Conservation (phyloP, 2,888 invertebrate genomes). For the Argynnis bischoffii region DNA sequence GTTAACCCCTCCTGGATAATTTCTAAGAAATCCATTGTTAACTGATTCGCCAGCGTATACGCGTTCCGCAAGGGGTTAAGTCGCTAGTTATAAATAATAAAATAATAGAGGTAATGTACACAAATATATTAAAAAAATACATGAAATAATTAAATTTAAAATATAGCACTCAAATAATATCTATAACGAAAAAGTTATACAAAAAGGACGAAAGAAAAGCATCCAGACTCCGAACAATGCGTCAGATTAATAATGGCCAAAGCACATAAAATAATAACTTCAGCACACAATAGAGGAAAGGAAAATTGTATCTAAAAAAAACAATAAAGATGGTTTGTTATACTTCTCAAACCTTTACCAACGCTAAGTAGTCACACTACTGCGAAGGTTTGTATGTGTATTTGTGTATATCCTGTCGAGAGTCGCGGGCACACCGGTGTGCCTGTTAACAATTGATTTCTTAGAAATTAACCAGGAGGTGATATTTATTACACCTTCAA, state of each 20-base stretch:
- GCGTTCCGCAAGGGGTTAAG: too few relatives aligned
- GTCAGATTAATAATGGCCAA: constrained; percentile 26
- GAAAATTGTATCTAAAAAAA: constrained; percentile 18
- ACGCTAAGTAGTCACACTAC: too few relatives aligned
- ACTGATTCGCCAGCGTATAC: too few relatives aligned
- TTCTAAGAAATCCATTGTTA: too few relatives aligned
- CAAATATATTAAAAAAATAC: neutral
- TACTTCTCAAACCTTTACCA: neutral
- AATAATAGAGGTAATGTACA: neutral
- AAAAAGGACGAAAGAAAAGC: constrained; percentile 5
- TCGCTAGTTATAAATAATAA: too few relatives aligned
- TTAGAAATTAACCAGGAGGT: too few relatives aligned
- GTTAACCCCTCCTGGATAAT: too few relatives aligned
- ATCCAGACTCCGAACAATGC: constrained; percentile 20
- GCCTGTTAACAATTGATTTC: too few relatives aligned
- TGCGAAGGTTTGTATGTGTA: too few relatives aligned
- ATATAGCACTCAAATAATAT: neutral
- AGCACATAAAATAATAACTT: constrained; percentile 22
- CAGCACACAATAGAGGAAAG: constrained; percentile 8
- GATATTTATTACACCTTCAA: too few relatives aligned
- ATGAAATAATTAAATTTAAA: neutral
- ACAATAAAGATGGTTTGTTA: constrained; percentile 1
- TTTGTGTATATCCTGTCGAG: too few relatives aligned
- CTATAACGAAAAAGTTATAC: neutral
- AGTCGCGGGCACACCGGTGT: too few relatives aligned